Conservation (phyloP, 2,113 vertebrate species). For the Ginglymostoma cirratum region DNA sequence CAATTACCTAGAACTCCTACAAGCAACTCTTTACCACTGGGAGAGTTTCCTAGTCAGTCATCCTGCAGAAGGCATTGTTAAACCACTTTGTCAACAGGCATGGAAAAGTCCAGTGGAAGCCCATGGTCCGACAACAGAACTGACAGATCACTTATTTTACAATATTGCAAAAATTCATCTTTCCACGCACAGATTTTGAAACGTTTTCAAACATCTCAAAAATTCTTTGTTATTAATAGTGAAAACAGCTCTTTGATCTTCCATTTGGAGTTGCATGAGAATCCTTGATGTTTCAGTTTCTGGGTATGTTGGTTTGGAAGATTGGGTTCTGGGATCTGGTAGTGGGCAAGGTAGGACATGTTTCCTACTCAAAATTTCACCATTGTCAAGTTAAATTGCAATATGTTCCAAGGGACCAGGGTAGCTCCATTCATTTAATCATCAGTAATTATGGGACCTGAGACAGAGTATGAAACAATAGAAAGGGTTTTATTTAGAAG, state of each 20-base stretch:
- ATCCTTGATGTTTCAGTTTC: neutral
- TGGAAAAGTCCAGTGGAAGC: too few species aligned
- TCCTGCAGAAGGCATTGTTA: too few species aligned
- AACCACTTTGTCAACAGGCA: too few species aligned
- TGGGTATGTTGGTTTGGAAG: neutral
- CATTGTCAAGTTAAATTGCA: neutral
- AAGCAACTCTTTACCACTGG: neutral
- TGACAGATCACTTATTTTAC: too few species aligned
- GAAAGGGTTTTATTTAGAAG: neutral
- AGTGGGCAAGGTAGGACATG: neutral
- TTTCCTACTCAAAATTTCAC: neutral
- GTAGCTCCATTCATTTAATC: neutral
- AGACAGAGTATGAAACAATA: neutral
- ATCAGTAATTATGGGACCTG: neutral
- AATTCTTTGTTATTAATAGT: neutral
- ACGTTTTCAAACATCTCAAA: neutral
- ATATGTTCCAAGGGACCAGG: neutral
- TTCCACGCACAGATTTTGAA: too few species aligned
- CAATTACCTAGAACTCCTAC: neutral
- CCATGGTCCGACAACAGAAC: too few species aligned
- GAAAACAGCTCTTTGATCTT: neutral
- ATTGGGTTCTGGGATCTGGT: neutral
- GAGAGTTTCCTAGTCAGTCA: too few species aligned
- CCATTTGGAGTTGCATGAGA: neutral
- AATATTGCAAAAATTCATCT: too few species aligned